Base-by-base conservation (phyloP, 2,888 invertebrate genomes). In the Pyrgus malvae region DNA sequence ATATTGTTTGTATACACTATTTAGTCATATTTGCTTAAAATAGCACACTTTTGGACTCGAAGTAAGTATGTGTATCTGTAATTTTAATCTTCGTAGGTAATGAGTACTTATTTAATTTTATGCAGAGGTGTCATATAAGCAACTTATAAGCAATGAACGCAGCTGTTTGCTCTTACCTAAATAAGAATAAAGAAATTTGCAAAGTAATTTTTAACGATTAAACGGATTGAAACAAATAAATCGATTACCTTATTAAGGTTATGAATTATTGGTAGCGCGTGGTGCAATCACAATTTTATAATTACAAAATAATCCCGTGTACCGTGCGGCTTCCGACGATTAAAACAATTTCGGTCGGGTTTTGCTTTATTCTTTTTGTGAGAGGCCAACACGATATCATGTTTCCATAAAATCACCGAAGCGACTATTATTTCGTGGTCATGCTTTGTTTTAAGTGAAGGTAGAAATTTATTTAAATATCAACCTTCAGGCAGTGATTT, bases 331-430 rank as follows among this genome's bases (percentile, higher is more conserved):
- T 83, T 80, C 82, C 78, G 80, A 83, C 82, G 86, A 88, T 89
- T 89, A 87, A 87, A 90, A 89, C 85, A 84, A 84, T 90, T 90
- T 88, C 80, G 87, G 84, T 79, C 79, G 76, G 73, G 80, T 76
- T 80, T 79, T 67, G 72, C 70, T 85, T 81, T 79, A 74, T 78
- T 83, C 80, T 87, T 90, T 89, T 88, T 88, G 78, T 83, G 75
- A 83, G 84, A 83, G 83, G 83, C 84, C 76, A 87, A 84, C 87
- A 80, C 81, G 77, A 78, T 89, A 88, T 90, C 88, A 75, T 78
- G 87, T 90, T 90, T 85, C 90, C 87, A 86, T 83, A 89, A 90
- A 90, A 84, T 81, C 89, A 90, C 72, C 89, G 81, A 81, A 88
- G 85, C 90, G 90, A 81, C 86, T 86, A 89, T 86, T 84, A 85